Conservation (phyloP, 2,797 vertebrate genomes). For the Manis pentadactyla region DNA sequence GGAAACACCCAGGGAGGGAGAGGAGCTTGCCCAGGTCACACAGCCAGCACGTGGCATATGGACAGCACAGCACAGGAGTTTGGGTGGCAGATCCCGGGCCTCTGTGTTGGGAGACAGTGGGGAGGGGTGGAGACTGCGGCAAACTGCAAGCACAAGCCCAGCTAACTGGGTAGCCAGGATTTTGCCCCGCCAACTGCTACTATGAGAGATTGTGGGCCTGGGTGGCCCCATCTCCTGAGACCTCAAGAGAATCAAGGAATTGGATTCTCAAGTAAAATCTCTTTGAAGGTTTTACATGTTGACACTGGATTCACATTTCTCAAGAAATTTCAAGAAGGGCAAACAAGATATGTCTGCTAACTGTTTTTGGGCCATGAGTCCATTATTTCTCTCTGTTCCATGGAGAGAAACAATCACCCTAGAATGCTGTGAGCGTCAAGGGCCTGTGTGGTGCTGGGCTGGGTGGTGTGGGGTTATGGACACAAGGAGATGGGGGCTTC, state of each 20-base stretch:
- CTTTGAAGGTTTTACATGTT: not conserved
- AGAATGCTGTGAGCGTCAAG: rapidly evolving
- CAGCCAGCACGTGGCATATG: rapidly evolving
- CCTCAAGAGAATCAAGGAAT: not conserved
- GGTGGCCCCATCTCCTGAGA: not conserved
- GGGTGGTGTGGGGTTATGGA: not conserved
- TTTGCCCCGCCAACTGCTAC: not conserved
- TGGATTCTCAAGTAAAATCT: not conserved
- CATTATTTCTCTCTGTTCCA: not conserved
- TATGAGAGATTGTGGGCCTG: not conserved
- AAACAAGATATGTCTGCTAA: not conserved
- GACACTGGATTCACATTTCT: not conserved
- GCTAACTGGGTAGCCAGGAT: not conserved
- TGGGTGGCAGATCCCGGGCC: not conserved
- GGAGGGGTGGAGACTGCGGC: not conserved
- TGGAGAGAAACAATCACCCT: rapidly evolving
- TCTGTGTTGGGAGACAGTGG: not conserved
- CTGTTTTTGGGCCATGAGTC: not conserved
- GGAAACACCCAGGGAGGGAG: not conserved
- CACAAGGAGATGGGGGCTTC: not conserved
- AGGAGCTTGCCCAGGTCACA: not conserved
- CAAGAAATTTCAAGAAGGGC: not conserved
- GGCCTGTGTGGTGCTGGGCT: not conserved
- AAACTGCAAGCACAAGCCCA: rapidly evolving
- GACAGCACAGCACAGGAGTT: not conserved